A percentile compares a stretch with the other conserved stretches of the same genome.
phyloP scores from a whole-genome alignment of 2,113 vertebrate species.

The Pseudolaguvia tuberculata region DNA sequence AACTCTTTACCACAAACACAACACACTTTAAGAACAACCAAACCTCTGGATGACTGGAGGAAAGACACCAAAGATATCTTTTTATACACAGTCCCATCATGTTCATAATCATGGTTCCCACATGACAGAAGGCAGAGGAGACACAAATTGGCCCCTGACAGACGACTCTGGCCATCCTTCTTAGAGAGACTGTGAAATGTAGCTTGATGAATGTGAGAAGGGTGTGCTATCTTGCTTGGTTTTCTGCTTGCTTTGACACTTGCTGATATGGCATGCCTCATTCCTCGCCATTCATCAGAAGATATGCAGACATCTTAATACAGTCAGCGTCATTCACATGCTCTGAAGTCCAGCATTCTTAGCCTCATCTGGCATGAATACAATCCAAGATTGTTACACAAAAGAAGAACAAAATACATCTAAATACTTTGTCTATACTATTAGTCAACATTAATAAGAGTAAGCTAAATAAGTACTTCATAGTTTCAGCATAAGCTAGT shows the following conservation, averaged over 20 bases:
- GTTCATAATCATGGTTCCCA: slow-evolving; percentile 42
- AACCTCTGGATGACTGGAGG: neutral
- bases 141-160: slow-evolving; percentile 36
- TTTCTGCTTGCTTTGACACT: slow-evolving; percentile 41
- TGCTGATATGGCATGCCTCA: slow-evolving; percentile 38
- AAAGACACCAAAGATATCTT: neutral
- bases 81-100: slow-evolving; percentile 28
- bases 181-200: slow-evolving; percentile 39
- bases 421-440: neutral
- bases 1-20: neutral
- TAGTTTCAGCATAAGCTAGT: neutral
- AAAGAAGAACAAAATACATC: neutral
- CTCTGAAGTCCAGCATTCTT: slow-evolving; percentile 28
- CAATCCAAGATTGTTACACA: slow-evolving; percentile 9
- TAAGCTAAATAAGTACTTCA: neutral
- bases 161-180: slow-evolving; percentile 37
- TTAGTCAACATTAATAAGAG: neutral
- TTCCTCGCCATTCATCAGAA: slow-evolving; percentile 36
- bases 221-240: slow-evolving; percentile 40
- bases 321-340: slow-evolving; percentile 27
- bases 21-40: neutral
- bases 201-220: slow-evolving; percentile 46
- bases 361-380: slow-evolving; percentile 27
- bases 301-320: slow-evolving; percentile 39
- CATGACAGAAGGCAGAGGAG: slow-evolving; percentile 20